Evolutionary conservation across 2,888 invertebrate genomes (phyloP).

Genomic region (Eilema depressum): DNA sequence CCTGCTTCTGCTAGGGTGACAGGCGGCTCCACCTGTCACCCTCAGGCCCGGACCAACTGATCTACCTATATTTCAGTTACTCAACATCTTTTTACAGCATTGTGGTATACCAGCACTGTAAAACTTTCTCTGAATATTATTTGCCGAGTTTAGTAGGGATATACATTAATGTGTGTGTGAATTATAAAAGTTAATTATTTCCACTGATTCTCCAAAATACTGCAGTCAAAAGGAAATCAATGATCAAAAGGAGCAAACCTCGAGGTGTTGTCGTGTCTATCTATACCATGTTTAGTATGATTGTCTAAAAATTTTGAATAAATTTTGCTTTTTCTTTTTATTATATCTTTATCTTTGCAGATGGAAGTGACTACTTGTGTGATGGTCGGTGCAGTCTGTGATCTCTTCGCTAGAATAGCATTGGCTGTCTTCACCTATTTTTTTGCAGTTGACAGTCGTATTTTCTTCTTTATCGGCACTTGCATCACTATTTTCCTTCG

Average conservation of each 20-base stretch:
- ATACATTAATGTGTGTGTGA: too few relatives aligned
- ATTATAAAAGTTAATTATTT: background rate
- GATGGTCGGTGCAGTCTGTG: conserved; percentile 90
- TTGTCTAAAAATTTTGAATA: background rate
- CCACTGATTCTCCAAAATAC: background rate
- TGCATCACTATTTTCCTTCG: conserved; percentile 89
- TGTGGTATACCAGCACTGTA: background rate
- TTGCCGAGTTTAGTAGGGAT: background rate
- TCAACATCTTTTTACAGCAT: background rate
- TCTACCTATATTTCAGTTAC: background rate
- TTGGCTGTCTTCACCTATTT: conserved; percentile 89
- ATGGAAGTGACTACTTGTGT: conserved; percentile 89
- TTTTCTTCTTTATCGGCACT: conserved; percentile 89
- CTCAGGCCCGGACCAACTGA: too few relatives aligned
- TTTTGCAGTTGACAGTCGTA: conserved; percentile 88
- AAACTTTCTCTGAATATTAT: background rate
- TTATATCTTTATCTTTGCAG: conserved; percentile 59
- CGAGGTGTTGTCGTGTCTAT: too few relatives aligned
- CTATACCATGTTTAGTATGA: background rate
- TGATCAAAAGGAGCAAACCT: background rate
- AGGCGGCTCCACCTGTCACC: too few relatives aligned
- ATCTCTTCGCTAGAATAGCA: conserved; percentile 88
- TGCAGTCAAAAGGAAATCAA: background rate
- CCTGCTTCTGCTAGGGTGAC: too few relatives aligned
- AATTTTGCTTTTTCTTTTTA: background rate